Evolutionary conservation across 2,888 invertebrate species (phyloP).

Genomic region (Tholera decimalis): DNA sequence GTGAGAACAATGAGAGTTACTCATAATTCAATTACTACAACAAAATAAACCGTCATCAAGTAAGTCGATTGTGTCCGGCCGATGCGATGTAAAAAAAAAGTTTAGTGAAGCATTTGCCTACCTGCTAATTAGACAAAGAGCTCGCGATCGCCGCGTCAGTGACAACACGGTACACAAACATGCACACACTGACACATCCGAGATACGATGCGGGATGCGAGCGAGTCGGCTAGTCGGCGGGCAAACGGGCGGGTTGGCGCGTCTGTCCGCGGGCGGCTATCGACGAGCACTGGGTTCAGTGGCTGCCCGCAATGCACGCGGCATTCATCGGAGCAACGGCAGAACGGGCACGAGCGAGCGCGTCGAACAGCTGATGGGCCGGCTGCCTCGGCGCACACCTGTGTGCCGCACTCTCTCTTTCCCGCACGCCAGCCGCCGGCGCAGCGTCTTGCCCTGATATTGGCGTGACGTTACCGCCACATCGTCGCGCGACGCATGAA

Average conservation of each 20-base stretch:
- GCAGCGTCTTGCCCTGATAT: constrained; percentile 80
- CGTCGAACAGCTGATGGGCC: constrained; percentile 86
- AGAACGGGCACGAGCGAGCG: constrained; percentile 80
- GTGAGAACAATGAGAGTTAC: constrained; percentile 68
- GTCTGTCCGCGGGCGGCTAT: constrained; percentile 83
- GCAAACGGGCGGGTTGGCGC: constrained; percentile 74
- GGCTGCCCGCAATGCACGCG: constrained; percentile 72
- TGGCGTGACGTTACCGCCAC: constrained; percentile 75
- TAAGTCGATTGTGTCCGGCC: constrained; percentile 69
- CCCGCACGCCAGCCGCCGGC: constrained; percentile 77
- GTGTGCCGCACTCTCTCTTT: constrained; percentile 86
- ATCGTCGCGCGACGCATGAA: constrained; percentile 54
- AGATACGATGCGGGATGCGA: constrained; percentile 69
- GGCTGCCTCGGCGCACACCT: constrained; percentile 85
- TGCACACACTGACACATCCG: constrained; percentile 83
- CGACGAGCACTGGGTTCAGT: constrained; percentile 84
- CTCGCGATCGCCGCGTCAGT: constrained; percentile 83
- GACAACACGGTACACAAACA: constrained; percentile 84
- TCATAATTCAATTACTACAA: constrained; percentile 73
- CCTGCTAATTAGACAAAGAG: constrained; percentile 90
- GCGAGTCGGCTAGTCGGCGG: constrained; percentile 73
- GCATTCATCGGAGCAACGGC: constrained; percentile 71
- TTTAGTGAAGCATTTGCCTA: constrained; percentile 84
- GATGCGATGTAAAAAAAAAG: constrained; percentile 72
- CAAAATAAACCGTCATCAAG: constrained; percentile 67